A percentile compares a stretch with the other conserved stretches of the same genome.
These are phyloP conservation scores for Heliocidaris tuberculata DNA, from an alignment of 35 echinoderm and acorn worm genomes.

Conservation along the genomic window DNA sequence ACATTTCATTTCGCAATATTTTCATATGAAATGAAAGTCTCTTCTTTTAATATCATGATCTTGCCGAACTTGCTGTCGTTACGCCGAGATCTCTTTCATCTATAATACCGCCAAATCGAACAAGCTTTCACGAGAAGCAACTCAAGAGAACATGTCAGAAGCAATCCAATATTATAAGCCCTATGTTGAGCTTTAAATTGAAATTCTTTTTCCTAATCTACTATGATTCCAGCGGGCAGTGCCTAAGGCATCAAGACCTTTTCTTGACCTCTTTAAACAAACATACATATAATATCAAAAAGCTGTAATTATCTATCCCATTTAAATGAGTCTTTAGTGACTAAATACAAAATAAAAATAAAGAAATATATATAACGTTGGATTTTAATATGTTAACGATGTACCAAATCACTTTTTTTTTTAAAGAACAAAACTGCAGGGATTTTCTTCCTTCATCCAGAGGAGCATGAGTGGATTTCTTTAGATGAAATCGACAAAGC, in stretches of 20 bases:
- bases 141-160: not conserved
- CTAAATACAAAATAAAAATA: no score
- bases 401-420: not conserved
- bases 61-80: not conserved
- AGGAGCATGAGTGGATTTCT: no score
- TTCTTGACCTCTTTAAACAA: not conserved
- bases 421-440: not conserved
- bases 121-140: not conserved
- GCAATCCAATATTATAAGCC: not conserved
- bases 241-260: not conserved
- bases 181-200: not conserved
- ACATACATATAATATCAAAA: not conserved
- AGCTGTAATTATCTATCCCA: not conserved
- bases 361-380: no score
- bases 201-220: slow-evolving; percentile 2
- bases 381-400: not conserved
- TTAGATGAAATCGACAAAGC: no score
- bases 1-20: not conserved
- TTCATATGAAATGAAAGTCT: not conserved
- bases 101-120: not conserved
- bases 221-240: not conserved
- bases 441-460: no score
- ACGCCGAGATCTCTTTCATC: not conserved
- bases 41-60: not conserved
- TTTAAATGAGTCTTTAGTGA: not conserved